Evolutionary conservation across 2,888 invertebrate genomes (phyloP).

Genomic region (Sarcophaga caerulescens): DNA sequence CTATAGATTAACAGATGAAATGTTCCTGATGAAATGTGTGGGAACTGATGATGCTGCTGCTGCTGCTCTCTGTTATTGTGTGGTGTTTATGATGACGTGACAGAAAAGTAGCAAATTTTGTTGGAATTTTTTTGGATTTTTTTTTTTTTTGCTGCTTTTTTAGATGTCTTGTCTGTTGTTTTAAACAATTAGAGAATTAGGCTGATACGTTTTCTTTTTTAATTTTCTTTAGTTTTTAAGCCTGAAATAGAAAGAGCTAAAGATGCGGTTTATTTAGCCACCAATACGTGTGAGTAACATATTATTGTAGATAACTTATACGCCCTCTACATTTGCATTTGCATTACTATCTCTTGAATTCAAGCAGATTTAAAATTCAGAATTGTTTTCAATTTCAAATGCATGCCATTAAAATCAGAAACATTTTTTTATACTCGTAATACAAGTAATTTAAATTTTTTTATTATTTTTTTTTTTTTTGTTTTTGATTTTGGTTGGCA

Average conservation of each 20-base stretch:
- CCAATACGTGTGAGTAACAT: conserved; percentile 6
- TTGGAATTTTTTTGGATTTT: no score
- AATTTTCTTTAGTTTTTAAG: neutral
- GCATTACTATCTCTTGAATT: neutral
- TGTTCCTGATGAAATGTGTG: no score
- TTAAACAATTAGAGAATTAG: neutral
- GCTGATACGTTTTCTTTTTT: neutral
- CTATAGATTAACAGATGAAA: no score
- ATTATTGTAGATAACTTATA: neutral
- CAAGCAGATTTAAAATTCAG: neutral
- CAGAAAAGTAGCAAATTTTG: neutral
- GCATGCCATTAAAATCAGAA: neutral
- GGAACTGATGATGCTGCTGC: no score
- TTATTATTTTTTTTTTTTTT: neutral
- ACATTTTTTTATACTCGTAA: neutral
- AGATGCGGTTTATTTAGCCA: neutral
- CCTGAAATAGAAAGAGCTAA: neutral
- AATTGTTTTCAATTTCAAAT: neutral
- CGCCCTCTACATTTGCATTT: neutral
- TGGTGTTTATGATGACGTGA: conserved; percentile 25
- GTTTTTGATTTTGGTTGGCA: neutral
- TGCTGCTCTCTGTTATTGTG: conserved; percentile 3
- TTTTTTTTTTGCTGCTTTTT: neutral
- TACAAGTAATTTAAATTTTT: neutral
- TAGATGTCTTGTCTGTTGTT: neutral